Conservation (phyloP, 2,113 vertebrate genomes). For the Tretioscincus oriximinensis region DNA sequence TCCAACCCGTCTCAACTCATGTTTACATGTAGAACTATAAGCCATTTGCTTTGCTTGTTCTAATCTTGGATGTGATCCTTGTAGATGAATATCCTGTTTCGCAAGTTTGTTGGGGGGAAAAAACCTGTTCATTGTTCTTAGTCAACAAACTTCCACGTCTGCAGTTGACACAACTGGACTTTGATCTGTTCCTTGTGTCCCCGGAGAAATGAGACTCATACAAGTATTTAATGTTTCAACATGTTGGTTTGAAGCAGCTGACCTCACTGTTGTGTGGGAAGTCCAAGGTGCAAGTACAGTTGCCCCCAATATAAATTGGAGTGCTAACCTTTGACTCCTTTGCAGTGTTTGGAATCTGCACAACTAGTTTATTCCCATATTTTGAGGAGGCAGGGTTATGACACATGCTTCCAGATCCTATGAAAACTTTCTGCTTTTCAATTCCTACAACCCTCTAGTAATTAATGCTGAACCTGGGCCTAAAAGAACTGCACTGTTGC, state of each 20-base stretch:
- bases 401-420: neutral
- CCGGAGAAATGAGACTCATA: slow-evolving; percentile 58
- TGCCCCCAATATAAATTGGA: neutral
- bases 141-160: slow-evolving; percentile 62
- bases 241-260: neutral
- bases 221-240: slow-evolving; percentile 48
- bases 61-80: slow-evolving; percentile 28
- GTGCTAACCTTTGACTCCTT: neutral
- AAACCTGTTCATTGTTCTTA: slow-evolving; percentile 61
- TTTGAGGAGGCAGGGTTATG: neutral
- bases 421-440: neutral
- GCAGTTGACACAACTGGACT: slow-evolving; percentile 64
- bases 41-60: neutral
- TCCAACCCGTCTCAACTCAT: neutral
- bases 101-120: slow-evolving; percentile 54
- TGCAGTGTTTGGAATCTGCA: slow-evolving; percentile 7
- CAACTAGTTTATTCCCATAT: neutral
- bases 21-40: neutral
- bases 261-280: neutral
- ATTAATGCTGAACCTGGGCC: neutral
- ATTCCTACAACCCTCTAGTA: neutral
- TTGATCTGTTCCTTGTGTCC: slow-evolving; percentile 55
- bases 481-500: too few relatives aligned
- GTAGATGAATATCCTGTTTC: slow-evolving; percentile 54
- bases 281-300: neutral